Evolutionary conservation across 2,113 vertebrate genomes (phyloP), one percentile per base, ranked within the genome.

Genomic region (Promerops cafer): DNA sequence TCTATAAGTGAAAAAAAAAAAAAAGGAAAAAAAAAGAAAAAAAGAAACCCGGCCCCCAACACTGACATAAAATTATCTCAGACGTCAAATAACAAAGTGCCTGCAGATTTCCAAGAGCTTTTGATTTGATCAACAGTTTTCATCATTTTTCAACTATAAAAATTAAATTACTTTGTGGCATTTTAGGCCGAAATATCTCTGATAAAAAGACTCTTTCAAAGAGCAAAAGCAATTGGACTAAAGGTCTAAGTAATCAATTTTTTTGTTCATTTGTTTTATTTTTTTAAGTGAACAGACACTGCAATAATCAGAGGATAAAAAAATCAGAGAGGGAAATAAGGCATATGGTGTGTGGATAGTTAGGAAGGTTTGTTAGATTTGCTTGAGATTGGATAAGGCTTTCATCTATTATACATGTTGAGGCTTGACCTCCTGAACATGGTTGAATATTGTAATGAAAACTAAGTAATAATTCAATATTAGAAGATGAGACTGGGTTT

Each of bases 341-440:
- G 10, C 31, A 19, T 70, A 17, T 8, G 3, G 5, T 45, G 7
- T 52, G 23, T 26, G 6, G 4, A 30, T 33, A 52, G 7, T 69
- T 47, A 33, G 3, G 50, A 72, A 76, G 11, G 27, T 39, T 56
- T 70, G 3, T 9, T 18, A 70, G 61, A 63, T 40, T 65, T 85
- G 1, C 24, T 70, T 57, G 22, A 53, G 22, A 53, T 6, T 56
- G n/a, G 11, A 45, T 52, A 39, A 17, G 8, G 3, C 17, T 20
- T 80, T 71, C 11, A 15, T 59, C 14, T 3, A 0, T 71, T 59
- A 49, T 0, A 54, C 5, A 10, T 1, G 0, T 33, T 60, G 21
- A 77, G 8, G 4, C 11, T 64, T 92, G 37, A 69, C 23, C 8
- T 77, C 26, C 17, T 44, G 33, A 65, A 57, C 18, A 28, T 15